These are phyloP conservation scores for Rhea pennata DNA, from an alignment of 2,113 vertebrate species.

Conservation along the genomic window DNA sequence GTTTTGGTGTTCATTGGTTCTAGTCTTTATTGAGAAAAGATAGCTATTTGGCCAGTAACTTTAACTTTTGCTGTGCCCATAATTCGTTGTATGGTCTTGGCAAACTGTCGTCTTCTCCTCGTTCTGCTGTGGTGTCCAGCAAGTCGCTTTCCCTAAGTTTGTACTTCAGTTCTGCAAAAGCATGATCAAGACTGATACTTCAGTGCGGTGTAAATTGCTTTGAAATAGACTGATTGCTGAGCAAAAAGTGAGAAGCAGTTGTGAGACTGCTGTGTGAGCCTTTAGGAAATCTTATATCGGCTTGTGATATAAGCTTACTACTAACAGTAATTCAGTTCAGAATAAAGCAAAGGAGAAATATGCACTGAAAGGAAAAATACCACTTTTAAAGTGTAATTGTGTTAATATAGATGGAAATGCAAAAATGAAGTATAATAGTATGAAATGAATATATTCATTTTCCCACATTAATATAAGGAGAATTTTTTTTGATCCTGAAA, in stretches of 20 bases:
- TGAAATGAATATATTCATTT: neutral
- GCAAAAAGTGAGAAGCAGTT: neutral
- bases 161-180: neutral
- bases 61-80: neutral
- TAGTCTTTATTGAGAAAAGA: neutral
- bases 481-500: neutral
- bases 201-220: neutral
- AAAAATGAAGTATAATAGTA: neutral
- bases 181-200: neutral
- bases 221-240: neutral
- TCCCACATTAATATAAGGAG: neutral
- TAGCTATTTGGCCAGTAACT: neutral
- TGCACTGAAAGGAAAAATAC: neutral
- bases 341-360: neutral
- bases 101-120: neutral
- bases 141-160: neutral
- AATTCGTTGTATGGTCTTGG: neutral
- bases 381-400: neutral
- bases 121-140: neutral
- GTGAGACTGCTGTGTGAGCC: neutral
- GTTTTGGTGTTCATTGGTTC: neutral
- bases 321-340: neutral
- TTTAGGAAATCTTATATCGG: neutral
- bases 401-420: neutral
- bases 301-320: neutral